Base-by-base conservation (phyloP, 2,888 invertebrate species). In the Amblyjoppa proteus region DNA sequence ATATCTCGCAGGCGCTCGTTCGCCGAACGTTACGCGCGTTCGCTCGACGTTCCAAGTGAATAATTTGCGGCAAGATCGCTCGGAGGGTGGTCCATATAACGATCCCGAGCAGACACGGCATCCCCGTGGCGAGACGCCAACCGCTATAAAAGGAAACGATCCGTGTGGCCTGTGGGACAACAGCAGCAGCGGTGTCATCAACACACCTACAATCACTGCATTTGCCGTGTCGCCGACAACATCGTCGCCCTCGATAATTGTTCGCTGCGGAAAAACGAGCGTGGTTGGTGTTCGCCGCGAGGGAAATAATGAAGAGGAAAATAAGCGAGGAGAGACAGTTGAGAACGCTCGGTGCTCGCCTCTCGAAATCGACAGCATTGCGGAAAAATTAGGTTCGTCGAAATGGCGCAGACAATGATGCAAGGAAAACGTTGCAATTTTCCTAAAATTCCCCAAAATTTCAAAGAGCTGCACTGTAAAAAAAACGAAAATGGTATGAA, bases 71-170 rank as follows among this genome's bases (percentile, higher is more conserved):
- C 56, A 76, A 81, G 81, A 84, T 81, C 68, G 58, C 58, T 69
- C 77, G 38, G 74, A 81, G 84, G 84, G 81, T 74, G 84, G 81
- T 81, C 81, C 77, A 73, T 69, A 41, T 78, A 84, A 84, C 81
- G 76, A 81, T 71, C 53, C 53, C 51, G 11, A 25, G 49, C 53
- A 34, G 74, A 66, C 49, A 45, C 20, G 41, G 68, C 49, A 66
- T 31, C 73, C 81, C 77, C 64, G 34, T 74, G 81, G 84, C 77
- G 84, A 74, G 53, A 69, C 51, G 84, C 77, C 77, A 84, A 81
- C 66, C 53, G 28, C 74, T 78, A 41, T 69, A 84, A 81, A 73
- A 68, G 38, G 68, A 81, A 84, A 69, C 53, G 81, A 81, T 66
- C 53, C 66, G 73, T 61, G 69, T 64, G 58, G 49, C 16, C 9